Base-by-base conservation (phyloP, 2,797 vertebrate species). In the Artibeus jamaicensis region DNA sequence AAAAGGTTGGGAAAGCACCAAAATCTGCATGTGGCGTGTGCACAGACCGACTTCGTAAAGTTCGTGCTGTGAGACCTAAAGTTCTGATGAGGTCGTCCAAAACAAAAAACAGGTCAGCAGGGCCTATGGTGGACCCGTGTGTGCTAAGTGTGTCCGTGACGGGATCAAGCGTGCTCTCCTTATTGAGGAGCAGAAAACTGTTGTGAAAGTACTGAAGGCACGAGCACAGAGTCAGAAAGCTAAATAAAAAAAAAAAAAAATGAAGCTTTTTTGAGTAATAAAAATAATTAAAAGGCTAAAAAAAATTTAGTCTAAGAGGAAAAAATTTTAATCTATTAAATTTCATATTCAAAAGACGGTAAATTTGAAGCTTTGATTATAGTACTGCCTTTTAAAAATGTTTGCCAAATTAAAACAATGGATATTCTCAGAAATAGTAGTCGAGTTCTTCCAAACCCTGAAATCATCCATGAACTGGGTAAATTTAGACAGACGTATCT, bases 291-390 rank as follows among this genome's bases (percentile, higher is more conserved):
- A 32, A 62, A 32, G 59, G 26, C 59, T 62, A 42, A 42, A 42
- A 42, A n/a, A n/a, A 65, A 32, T n/a, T 65, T 65, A n/a, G n/a
- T 96, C 26, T 26, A 65, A 70, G 9, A 26, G 14, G 50, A 59
- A 26, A 26, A 1, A 5, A 77, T 65, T 76, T 68, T 24, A 94
- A 91, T 29, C 6, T 70, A 92, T 70, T 92, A 79, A 89, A 83
- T 76, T 46, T 94, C 79, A 91, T 53, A 96, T 44, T 68, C 88
- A 92, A 93, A 86, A 84, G 57, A 6, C 19, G 71, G 15, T 70
- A 93, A 78, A 74, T 70, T 18, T 10, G 93, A 77, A 74, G 32
- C 26, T 94, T 71, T 87, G 12, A 83, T 32, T 86, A 3, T 83
- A 83, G 22, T 37, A 48, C 7, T 39, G 42, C 6, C 26, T 81